Base-by-base conservation (phyloP, 2,113 vertebrate species). In the Carlito syrichta region DNA sequence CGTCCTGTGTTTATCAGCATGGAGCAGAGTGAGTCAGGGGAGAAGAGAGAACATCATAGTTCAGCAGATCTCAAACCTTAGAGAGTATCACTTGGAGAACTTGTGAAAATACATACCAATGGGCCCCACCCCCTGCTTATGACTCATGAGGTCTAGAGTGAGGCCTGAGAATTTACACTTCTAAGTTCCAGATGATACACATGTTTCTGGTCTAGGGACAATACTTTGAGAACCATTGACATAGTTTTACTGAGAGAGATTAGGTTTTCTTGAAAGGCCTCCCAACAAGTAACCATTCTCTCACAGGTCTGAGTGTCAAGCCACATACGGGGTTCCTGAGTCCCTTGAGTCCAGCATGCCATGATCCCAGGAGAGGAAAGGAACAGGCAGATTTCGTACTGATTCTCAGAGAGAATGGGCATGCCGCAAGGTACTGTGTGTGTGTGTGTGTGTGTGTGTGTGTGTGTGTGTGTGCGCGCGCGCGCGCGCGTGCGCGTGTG, bases 401-500 rank as follows among this genome's bases (percentile, higher is more conserved):
- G 54, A 60, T 30, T 38, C 79, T 60, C 78, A 82, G 56, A 43
- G 38, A 60, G 38, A 30, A 60, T 10, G 79, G 62, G 62, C 62
- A 32, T 63, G 13, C 30, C 30, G 62, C 30, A 63, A 60, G 38
- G 79, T 17, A 22, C 13, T 13, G 0, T 56, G 16, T 56, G n/a
- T 25, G 22, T 56, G 48, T 23, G 76, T n/a, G 77, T 22, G 74
- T 52, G 45, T 77, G 76, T 79, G 50, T 79, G 77, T 76, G 73
- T 32, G n/a, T n/a, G n/a, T n/a, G n/a, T n/a, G n/a, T n/a, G n/a
- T n/a, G n/a, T n/a, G n/a, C 3, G 22, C 3, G 58, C 10, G 8
- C 11, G 58, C 20, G 22, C 56, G 3, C 16, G 16, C 25, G 13
- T 19, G 35, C 2, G 4, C 1, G 1, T 25, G 78, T 13, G 4